Conservation (phyloP, 2,888 invertebrate species). For the Aricia artaxerxes region DNA sequence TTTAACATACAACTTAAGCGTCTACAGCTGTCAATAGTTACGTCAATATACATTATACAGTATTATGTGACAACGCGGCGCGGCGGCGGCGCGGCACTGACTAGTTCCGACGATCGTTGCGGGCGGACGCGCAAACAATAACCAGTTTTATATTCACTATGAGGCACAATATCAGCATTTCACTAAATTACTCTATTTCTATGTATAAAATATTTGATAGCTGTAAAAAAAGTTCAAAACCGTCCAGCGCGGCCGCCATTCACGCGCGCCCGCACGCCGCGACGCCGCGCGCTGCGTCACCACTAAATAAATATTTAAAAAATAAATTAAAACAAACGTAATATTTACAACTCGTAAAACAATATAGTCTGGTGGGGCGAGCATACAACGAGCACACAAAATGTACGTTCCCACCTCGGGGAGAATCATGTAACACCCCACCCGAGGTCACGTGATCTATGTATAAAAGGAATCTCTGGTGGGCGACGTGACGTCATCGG, state of each 20-base stretch:
- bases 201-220: constrained; percentile 28
- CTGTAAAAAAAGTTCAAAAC: constrained; percentile 10
- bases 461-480: constrained; percentile 34
- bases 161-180: constrained; percentile 30
- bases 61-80: constrained; percentile 52
- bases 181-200: constrained; percentile 30
- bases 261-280: constrained; percentile 9
- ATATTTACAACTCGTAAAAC: constrained; percentile 32
- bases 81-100: constrained; percentile 49
- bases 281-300: background rate
- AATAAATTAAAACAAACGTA: constrained; percentile 32
- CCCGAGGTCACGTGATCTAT: background rate
- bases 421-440: background rate
- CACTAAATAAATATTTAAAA: constrained; percentile 30
- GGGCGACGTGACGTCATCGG: constrained; percentile 40
- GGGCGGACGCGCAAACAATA: constrained; percentile 10
- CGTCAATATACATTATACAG: constrained; percentile 48
- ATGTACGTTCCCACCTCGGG: background rate
- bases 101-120: constrained; percentile 10
- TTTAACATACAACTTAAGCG: constrained; percentile 54
- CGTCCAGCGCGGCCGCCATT: background rate
- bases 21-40: constrained; percentile 43
- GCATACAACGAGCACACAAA: background rate
- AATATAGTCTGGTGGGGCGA: constrained; percentile 10
- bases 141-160: constrained; percentile 21